Conservation (phyloP, 1,140 invertebrate genomes). For the Schlechtendalia chinensis region DNA sequence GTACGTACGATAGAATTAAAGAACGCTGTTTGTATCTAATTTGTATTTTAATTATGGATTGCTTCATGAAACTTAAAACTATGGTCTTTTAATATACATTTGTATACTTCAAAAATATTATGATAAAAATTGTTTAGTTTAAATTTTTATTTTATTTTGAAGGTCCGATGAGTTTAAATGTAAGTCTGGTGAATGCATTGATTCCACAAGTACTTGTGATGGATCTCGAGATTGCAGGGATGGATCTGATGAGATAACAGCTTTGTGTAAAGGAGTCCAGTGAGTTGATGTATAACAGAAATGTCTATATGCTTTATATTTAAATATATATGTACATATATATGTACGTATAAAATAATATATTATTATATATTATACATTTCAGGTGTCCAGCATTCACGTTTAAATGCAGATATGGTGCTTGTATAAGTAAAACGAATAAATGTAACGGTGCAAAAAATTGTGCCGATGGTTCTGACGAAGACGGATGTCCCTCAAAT, state of each 20-base stretch:
- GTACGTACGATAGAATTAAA: no score
- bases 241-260: constrained; percentile 62
- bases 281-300: background rate
- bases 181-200: constrained; percentile 64
- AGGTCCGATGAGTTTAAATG: constrained; percentile 58
- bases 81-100: no score
- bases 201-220: constrained; percentile 66
- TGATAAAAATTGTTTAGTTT: no score
- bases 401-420: constrained; percentile 57
- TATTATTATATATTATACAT: background rate
- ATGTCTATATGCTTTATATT: no score
- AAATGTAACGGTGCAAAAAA: constrained; percentile 57
- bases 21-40: no score
- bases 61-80: no score
- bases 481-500: constrained; percentile 30
- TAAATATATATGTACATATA: no score
- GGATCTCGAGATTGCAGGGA: constrained; percentile 66
- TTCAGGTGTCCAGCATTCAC: constrained; percentile 4
- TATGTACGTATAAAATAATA: background rate
- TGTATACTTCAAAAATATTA: no score
- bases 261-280: constrained; percentile 10
- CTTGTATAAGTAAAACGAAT: constrained; percentile 63
- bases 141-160: constrained; percentile 11
- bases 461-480: constrained; percentile 53
- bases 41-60: no score